Evolutionary conservation across 2,797 vertebrate species (phyloP), one percentile per base, ranked within the genome.

Genomic region (Darevskia mixta): DNA sequence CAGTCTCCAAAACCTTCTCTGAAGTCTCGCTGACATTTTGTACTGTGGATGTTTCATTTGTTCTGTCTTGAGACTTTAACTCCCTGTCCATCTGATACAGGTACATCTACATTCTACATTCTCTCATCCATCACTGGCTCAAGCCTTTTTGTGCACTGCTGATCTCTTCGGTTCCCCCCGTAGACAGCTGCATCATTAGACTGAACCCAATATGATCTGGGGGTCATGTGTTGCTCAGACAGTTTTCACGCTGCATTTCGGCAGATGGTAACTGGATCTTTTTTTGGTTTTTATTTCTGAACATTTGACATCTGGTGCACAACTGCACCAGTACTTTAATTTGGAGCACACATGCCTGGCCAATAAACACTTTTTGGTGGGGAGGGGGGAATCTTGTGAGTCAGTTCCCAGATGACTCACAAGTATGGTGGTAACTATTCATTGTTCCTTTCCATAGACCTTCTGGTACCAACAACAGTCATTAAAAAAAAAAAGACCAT

Each of bases 311-410:
- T 35, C 71, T 87, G 79, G 71, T 73, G 32, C 71, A 87, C 45
- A 38, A 32, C 55, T 82, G 15, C 45, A 76, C 23, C 20, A 35
- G 45, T 58, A 7, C 77, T 79, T 58, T 69, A 79, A 55, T 86
- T 41, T 71, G 77, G 49, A 86, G 25, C 45, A 38, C 32, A 58
- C 8, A 82, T 76, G 38, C 23, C 55, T 73, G 71, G 38, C 79
- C 86, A 76, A 18, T 87, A 75, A 87, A 27, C 61, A 18, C 78
- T 61, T 80, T 66, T 86, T 43, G 29, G 49, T 55, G 49, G 11
- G 49, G 13, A 4, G 49, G 49, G 3, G 13, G 49, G 49, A 55
- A 55, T 13, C 49, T 55, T 55, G 38, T 41, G 29, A 55, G 25
- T 38, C 45, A 29, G 49, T 79, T 20, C 66, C 71, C 86, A 66